Percentiles rank a stretch among this genome's conserved stretches.
Conservation (phyloP, 2,888 invertebrate genomes). For the Stenoptilia bipunctidactyla region DNA sequence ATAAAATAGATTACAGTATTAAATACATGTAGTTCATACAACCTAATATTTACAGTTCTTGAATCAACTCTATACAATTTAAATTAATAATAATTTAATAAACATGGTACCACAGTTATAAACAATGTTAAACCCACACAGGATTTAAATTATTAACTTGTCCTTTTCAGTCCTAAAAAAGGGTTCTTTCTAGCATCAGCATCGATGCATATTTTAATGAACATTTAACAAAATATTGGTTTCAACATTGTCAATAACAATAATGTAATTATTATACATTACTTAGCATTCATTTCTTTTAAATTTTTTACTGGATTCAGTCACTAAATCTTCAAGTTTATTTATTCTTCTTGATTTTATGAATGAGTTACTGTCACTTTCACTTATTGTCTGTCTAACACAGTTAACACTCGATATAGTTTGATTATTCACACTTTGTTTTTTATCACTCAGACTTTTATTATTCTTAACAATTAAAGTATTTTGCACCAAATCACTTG, state of each 20-base stretch:
- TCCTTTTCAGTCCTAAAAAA: not conserved
- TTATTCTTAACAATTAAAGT: constrained; percentile 61
- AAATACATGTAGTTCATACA: constrained; percentile 56
- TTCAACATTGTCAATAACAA: not conserved
- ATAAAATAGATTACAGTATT: constrained; percentile 63
- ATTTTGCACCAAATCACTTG: constrained; percentile 61
- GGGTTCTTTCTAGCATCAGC: not conserved
- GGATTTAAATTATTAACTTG: not conserved
- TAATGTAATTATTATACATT: constrained; percentile 13
- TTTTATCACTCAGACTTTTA: constrained; percentile 62
- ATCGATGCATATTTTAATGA: not conserved
- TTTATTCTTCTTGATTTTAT: constrained; percentile 51
- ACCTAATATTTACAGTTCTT: constrained; percentile 64
- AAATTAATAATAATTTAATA: constrained; percentile 62
- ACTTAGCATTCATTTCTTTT: constrained; percentile 64
- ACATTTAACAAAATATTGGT: not conserved
- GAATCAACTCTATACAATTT: constrained; percentile 50
- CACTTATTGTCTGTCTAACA: constrained; percentile 53
- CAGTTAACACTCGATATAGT: constrained; percentile 57
- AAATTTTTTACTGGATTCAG: constrained; percentile 58
- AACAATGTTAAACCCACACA: not conserved
- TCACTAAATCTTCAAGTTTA: constrained; percentile 53
- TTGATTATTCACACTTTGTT: constrained; percentile 63
- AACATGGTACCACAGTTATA: constrained; percentile 26
- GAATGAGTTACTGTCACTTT: constrained; percentile 54